These are phyloP conservation scores for Ennomos erosarius DNA, from an alignment of 2,888 invertebrate species.

Conservation along the genomic window DNA sequence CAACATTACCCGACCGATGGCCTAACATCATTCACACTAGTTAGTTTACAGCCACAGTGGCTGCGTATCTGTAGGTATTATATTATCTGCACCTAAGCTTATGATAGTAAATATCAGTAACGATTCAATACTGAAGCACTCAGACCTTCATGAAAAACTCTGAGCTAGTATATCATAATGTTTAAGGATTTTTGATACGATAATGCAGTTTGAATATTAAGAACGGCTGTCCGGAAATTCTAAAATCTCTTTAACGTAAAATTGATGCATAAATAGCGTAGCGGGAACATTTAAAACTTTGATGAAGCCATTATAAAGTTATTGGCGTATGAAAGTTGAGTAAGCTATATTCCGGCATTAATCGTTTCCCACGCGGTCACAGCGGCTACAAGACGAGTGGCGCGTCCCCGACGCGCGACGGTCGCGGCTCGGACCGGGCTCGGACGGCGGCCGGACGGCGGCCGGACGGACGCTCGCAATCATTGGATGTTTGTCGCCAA, in stretches of 20 bases:
- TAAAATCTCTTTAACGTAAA: not conserved
- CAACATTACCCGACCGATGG: too few species aligned
- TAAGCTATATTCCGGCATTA: constrained; percentile 4
- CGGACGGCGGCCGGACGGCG: too few species aligned
- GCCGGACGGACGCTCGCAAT: not conserved
- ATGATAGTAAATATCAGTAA: too few species aligned
- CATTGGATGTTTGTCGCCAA: constrained; percentile 9
- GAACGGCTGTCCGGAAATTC: not conserved
- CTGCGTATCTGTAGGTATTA: too few species aligned
- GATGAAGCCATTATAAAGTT: constrained; percentile 22
- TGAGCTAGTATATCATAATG: too few species aligned
- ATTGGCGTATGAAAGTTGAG: constrained; percentile 12
- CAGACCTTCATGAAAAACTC: too few species aligned
- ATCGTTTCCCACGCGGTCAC: not conserved
- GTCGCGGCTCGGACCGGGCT: not conserved
- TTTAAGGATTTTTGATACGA: too few species aligned
- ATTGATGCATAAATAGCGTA: not conserved
- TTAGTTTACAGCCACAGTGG: too few species aligned
- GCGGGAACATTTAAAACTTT: constrained; percentile 7
- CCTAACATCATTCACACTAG: too few species aligned
- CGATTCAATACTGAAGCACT: too few species aligned
- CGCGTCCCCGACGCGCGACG: not conserved
- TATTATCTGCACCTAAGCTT: too few species aligned
- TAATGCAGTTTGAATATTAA: not conserved
- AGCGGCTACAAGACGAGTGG: too few species aligned